These are phyloP conservation scores for Laticauda laticaudata DNA, from an alignment of 2,113 vertebrate species.

Conservation along the genomic window DNA sequence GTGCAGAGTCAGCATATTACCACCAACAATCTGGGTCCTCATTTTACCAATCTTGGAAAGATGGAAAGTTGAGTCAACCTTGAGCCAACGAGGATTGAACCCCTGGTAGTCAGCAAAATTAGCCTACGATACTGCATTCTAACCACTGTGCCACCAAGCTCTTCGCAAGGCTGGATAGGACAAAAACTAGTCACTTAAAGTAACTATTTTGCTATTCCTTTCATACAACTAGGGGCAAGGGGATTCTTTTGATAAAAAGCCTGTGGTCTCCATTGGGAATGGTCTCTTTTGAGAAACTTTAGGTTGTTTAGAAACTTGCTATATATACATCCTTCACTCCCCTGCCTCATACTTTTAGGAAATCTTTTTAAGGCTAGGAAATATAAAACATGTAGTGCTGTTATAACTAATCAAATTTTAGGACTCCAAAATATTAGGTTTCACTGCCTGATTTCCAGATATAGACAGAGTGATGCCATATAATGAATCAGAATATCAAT, in stretches of 20 bases:
- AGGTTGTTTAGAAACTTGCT: not conserved
- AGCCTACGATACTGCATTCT: too few relatives aligned
- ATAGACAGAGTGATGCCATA: not conserved
- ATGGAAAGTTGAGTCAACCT: too few relatives aligned
- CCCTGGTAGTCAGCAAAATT: too few relatives aligned
- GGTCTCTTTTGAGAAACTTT: not conserved
- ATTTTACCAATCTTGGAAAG: too few relatives aligned
- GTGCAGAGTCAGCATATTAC: too few relatives aligned
- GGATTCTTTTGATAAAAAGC: not conserved
- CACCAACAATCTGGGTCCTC: too few relatives aligned
- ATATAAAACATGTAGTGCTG: not conserved
- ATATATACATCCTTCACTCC: not conserved
- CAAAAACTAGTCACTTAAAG: not conserved
- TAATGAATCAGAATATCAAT: not conserved
- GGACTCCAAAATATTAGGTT: not conserved
- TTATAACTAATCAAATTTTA: not conserved
- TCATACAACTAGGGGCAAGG: not conserved
- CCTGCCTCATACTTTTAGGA: not conserved
- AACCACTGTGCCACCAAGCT: not conserved
- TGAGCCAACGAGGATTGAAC: too few relatives aligned
- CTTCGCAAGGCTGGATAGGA: not conserved
- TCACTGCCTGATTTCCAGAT: not conserved
- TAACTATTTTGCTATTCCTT: not conserved
- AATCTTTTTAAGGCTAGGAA: not conserved
- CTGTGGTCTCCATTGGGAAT: not conserved